Conservation (phyloP, 1,140 invertebrate genomes). For the Mercenaria mercenaria region DNA sequence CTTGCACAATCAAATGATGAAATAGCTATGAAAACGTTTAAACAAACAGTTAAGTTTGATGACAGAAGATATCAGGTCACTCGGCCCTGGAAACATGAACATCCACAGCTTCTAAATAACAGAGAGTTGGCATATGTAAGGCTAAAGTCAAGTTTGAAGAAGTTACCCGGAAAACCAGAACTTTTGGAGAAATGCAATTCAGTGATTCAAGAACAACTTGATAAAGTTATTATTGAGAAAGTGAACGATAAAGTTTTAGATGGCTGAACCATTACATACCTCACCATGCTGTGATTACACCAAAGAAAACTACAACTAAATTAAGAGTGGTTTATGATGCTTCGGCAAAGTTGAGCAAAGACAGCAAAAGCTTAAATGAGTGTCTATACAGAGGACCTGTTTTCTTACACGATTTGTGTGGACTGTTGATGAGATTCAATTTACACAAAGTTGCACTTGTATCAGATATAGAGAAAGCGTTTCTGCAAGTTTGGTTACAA, state of each 20-base stretch:
- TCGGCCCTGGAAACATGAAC: not conserved
- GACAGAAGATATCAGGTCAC: not conserved
- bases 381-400: not conserved
- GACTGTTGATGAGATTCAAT: not conserved
- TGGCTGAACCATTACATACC: not conserved
- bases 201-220: not conserved
- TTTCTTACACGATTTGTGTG: not conserved
- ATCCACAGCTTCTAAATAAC: not conserved
- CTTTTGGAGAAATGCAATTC: not conserved
- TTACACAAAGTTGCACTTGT: not conserved
- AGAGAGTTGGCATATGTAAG: not conserved
- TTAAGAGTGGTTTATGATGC: not conserved
- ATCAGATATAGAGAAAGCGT: not conserved
- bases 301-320: constrained; percentile 2
- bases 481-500: not conserved
- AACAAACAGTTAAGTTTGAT: not conserved
- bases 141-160: not conserved
- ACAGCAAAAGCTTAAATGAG: not conserved
- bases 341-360: not conserved
- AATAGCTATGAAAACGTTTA: not conserved
- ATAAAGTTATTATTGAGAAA: not conserved
- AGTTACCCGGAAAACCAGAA: not conserved
- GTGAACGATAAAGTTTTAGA: not conserved
- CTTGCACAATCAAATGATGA: not conserved
- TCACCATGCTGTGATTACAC: not conserved